These are phyloP conservation scores for Mobula hypostoma DNA, from an alignment of 2,113 vertebrate species.

Conservation along the genomic window DNA sequence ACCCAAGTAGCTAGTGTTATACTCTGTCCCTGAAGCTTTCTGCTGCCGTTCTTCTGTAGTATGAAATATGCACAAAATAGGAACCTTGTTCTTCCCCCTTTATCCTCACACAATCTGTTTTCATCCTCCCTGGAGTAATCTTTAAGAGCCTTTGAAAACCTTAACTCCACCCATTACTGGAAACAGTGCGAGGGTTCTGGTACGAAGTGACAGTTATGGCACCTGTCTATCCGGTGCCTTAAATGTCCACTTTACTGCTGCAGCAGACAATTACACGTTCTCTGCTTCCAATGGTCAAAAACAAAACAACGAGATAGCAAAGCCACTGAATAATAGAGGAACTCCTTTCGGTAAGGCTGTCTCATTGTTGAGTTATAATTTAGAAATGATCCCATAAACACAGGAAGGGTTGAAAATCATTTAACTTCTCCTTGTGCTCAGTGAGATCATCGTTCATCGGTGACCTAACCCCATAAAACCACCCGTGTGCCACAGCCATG, in stretches of 20 bases:
- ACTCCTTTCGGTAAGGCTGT: neutral
- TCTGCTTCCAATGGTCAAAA: neutral
- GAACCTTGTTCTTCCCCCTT: neutral
- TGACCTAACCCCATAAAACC: too few relatives aligned
- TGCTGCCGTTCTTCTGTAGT: neutral
- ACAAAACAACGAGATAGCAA: neutral
- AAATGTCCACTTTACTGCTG: neutral
- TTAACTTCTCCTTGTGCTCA: too few relatives aligned
- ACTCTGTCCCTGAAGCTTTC: neutral
- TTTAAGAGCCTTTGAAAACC: slow-evolving; percentile 32
- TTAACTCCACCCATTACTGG: slow-evolving; percentile 31
- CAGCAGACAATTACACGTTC: neutral
- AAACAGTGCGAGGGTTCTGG: neutral
- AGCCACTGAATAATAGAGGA: neutral
- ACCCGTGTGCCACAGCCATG: too few relatives aligned
- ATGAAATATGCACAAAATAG: slow-evolving; percentile 28
- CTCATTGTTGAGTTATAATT: neutral
- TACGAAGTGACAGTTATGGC: slow-evolving; percentile 21
- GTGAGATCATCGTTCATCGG: too few relatives aligned
- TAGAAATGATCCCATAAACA: neutral
- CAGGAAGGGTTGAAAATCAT: too few relatives aligned
- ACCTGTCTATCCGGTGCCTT: neutral
- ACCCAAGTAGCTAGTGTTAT: neutral
- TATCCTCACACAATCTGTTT: slow-evolving; percentile 8
- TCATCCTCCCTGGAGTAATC: neutral